Conservation (phyloP, 1,140 invertebrate species). For the Mya arenaria region DNA sequence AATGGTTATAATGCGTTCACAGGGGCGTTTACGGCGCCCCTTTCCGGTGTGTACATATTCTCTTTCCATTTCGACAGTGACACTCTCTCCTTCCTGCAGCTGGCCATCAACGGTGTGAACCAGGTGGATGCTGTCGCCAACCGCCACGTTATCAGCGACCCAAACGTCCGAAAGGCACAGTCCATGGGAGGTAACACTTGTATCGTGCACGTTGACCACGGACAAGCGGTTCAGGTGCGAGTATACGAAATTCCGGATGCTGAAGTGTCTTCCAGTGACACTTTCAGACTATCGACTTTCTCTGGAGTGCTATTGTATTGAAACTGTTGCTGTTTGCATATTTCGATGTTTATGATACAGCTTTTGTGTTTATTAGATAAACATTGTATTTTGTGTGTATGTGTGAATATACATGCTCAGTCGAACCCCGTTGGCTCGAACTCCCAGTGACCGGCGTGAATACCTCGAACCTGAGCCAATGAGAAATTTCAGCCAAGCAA, state of each 20-base stretch:
- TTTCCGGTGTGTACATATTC: slow-evolving; percentile 14
- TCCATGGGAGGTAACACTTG: slow-evolving; percentile 28
- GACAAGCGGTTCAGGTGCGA: slow-evolving; percentile 5
- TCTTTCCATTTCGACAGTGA: neutral
- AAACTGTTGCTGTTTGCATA: too few relatives aligned
- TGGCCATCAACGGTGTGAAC: slow-evolving; percentile 8
- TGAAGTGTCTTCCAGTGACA: neutral
- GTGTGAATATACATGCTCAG: too few relatives aligned
- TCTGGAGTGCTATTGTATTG: slow-evolving; percentile 28
- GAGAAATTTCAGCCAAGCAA: too few relatives aligned
- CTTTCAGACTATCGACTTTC: neutral
- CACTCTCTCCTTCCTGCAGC: neutral
- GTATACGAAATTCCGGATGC: neutral
- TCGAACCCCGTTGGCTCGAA: too few relatives aligned
- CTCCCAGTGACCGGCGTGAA: too few relatives aligned
- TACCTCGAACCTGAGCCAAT: too few relatives aligned
- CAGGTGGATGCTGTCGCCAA: slow-evolving; percentile 5
- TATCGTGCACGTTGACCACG: neutral
- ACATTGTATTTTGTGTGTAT: too few relatives aligned
- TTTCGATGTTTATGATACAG: too few relatives aligned
- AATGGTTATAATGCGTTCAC: neutral
- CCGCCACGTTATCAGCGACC: neutral
- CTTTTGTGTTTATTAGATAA: too few relatives aligned
- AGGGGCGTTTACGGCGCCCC: slow-evolving; percentile 10
- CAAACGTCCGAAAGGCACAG: neutral